phyloP scores from a whole-genome alignment of 2,797 vertebrate species.

The Rallus crepitans region DNA sequence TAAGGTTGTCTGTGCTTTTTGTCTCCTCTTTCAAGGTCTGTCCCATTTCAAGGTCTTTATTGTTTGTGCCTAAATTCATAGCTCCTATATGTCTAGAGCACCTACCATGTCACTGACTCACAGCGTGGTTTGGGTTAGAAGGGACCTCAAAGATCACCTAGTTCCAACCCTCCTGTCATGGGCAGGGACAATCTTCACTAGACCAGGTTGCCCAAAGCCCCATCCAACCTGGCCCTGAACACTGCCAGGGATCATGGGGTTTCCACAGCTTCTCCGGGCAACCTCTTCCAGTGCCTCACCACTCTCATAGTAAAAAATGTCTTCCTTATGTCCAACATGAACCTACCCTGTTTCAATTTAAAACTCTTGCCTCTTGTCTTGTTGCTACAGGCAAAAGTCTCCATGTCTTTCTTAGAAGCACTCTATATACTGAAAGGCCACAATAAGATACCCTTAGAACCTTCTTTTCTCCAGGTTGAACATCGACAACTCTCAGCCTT shows the following conservation, averaged over 20 bases:
- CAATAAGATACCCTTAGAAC: background rate
- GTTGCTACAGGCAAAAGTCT: background rate
- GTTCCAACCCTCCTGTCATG: fast-evolving
- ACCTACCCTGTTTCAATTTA: background rate
- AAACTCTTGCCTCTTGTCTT: background rate
- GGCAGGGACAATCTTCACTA: background rate
- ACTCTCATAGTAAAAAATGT: background rate
- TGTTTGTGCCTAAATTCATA: background rate
- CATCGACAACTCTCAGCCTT: background rate
- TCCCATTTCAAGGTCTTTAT: background rate
- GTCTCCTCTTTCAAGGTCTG: background rate
- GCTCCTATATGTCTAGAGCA: background rate
- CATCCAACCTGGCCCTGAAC: background rate
- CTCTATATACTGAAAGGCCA: background rate
- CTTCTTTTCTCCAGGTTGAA: background rate
- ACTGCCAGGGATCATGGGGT: background rate
- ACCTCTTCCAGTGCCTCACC: background rate
- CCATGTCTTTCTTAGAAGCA: background rate
- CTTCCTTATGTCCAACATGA: background rate
- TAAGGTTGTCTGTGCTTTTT: background rate
- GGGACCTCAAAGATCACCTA: background rate
- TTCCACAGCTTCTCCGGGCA: background rate
- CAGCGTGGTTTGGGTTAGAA: background rate
- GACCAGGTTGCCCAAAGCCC: background rate
- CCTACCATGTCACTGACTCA: background rate